phyloP scores from a whole-genome alignment of 2,888 invertebrate species.

The Abrostola tripartita region DNA sequence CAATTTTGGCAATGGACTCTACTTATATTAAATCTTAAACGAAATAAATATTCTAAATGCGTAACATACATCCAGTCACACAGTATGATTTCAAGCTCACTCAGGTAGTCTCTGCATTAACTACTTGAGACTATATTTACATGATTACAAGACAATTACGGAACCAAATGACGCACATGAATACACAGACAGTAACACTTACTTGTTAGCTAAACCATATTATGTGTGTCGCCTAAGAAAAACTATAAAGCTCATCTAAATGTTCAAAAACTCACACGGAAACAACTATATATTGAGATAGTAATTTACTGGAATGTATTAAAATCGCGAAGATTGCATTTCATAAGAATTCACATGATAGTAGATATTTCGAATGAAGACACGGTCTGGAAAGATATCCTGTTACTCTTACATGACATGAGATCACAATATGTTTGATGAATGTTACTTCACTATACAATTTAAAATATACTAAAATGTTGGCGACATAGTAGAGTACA shows the following conservation, averaged over 20 bases:
- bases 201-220: constrained; percentile 70
- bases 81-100: constrained; percentile 72
- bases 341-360: constrained; percentile 68
- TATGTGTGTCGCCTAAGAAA: constrained; percentile 75
- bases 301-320: constrained; percentile 82
- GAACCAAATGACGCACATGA: constrained; percentile 75
- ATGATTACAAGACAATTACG: constrained; percentile 69
- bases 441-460: constrained; percentile 71
- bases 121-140: constrained; percentile 78
- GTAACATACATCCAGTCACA: constrained; percentile 78
- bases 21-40: constrained; percentile 82
- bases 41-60: constrained; percentile 84
- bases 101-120: constrained; percentile 63
- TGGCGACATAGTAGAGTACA: constrained; percentile 66
- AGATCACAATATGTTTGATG: constrained; percentile 80
- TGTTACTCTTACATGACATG: constrained; percentile 79
- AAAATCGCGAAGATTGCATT: constrained; percentile 68
- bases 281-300: constrained; percentile 70
- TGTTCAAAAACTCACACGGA: constrained; percentile 79
- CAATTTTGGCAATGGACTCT: constrained; percentile 87
- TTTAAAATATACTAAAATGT: constrained; percentile 70
- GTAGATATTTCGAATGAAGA: constrained; percentile 66
- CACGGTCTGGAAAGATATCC: constrained; percentile 64
- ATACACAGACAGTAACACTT: constrained; percentile 77
- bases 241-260: constrained; percentile 82